A percentile compares a stretch with the other conserved stretches of the same genome.
These are phyloP conservation scores for Trididemnum clinides DNA, from an alignment of 23 tunicate species.

Conservation along the genomic window DNA sequence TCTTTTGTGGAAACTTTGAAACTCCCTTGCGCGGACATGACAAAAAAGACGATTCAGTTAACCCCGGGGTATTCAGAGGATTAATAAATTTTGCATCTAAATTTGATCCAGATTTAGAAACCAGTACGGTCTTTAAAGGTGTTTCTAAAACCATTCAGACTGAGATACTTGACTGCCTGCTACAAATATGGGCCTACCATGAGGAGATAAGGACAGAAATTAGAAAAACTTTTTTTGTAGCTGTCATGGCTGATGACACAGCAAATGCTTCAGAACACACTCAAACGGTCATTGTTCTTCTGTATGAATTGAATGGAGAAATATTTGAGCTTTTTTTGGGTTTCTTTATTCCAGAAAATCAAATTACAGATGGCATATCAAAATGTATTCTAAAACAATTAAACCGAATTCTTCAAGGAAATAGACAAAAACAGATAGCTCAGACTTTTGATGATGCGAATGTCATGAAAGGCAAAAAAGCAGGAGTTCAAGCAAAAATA, in stretches of 20 bases:
- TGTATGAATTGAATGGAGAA: background rate
- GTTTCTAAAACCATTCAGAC: background rate
- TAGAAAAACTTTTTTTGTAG: background rate
- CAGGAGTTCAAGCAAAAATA: no score
- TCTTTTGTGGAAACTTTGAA: background rate
- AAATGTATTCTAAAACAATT: no score
- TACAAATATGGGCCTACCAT: background rate
- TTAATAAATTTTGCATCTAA: background rate
- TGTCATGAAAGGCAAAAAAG: no score
- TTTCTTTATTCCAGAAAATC: background rate
- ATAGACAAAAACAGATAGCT: no score
- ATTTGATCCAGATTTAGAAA: background rate
- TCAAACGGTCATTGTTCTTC: background rate
- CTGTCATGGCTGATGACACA: conserved; percentile 12
- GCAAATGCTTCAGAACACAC: background rate
- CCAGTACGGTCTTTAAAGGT: background rate
- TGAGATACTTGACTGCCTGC: background rate
- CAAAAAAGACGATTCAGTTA: background rate
- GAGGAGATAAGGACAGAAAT: background rate
- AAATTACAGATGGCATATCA: no score
- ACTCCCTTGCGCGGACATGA: background rate
- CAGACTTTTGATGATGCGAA: background rate
- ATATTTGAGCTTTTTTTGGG: background rate
- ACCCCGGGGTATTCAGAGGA: background rate
- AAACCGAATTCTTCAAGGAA: no score